A percentile compares a stretch with the other conserved stretches of the same genome.
These are phyloP conservation scores for Ceratotherium simum DNA, from an alignment of 2,113 vertebrate genomes.

Conservation along the genomic window DNA sequence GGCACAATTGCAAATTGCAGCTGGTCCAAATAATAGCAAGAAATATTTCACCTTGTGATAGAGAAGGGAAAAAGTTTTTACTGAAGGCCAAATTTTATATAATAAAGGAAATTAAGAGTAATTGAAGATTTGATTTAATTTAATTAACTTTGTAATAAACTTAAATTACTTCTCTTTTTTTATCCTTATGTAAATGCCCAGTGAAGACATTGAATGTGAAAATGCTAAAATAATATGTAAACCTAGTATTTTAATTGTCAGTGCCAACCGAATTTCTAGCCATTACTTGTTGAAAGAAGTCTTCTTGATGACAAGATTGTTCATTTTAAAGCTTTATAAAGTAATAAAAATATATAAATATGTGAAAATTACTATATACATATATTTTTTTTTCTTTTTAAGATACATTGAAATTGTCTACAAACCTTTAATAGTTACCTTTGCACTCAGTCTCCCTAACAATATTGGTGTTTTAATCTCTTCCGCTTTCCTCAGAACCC, in stretches of 20 bases:
- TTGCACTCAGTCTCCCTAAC: background rate
- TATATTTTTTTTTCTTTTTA: background rate
- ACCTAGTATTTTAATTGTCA: slow-evolving; percentile 43
- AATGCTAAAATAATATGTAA: slow-evolving; percentile 59
- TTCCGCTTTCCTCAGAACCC: background rate
- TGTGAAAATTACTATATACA: background rate
- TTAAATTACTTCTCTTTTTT: slow-evolving; percentile 47
- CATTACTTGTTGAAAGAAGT: background rate
- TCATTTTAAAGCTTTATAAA: slow-evolving; percentile 11
- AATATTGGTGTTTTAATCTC: background rate
- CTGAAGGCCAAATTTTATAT: slow-evolving; percentile 33
- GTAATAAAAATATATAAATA: background rate
- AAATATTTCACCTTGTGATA: slow-evolving; percentile 44
- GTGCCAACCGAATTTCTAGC: slow-evolving; percentile 23
- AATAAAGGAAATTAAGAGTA: slow-evolving; percentile 51
- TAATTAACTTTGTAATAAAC: slow-evolving; percentile 60
- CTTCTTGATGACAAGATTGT: background rate
- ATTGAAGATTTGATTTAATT: slow-evolving; percentile 52
- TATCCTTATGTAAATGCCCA: background rate
- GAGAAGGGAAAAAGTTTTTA: slow-evolving; percentile 57
- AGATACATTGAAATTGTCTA: background rate
- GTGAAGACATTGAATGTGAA: background rate
- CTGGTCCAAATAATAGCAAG: slow-evolving; percentile 44
- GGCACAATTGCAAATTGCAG: background rate
- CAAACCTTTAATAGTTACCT: background rate